phyloP scores from a whole-genome alignment of 2,888 invertebrate genomes.

The Ypsolopha sequella region DNA sequence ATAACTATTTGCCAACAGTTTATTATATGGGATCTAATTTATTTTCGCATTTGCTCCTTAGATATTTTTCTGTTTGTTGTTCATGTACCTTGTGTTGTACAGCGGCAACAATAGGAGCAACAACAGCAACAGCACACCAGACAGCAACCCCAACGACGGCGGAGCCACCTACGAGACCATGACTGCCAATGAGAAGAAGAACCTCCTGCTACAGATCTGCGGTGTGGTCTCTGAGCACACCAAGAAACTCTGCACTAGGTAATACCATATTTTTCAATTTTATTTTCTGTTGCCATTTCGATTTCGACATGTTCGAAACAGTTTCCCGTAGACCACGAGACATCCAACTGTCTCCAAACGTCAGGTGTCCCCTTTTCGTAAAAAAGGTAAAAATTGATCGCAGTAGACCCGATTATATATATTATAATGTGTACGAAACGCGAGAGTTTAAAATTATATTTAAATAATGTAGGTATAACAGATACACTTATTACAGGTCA shows the following conservation, averaged over 20 bases:
- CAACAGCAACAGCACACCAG: constrained; percentile 38
- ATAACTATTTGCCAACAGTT: too few relatives aligned
- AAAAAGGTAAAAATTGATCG: neutral
- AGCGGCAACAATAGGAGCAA: constrained; percentile 53
- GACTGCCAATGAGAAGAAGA: constrained; percentile 73
- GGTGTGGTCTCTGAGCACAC: constrained; percentile 82
- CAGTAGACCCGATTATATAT: neutral
- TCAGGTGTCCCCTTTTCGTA: too few relatives aligned
- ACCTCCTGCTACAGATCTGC: constrained; percentile 75
- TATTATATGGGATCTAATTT: neutral
- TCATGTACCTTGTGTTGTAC: neutral
- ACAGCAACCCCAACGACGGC: constrained; percentile 62
- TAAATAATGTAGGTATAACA: too few relatives aligned
- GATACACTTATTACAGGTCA: too few relatives aligned
- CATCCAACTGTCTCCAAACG: too few relatives aligned
- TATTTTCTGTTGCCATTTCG: too few relatives aligned
- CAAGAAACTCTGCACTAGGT: constrained; percentile 78
- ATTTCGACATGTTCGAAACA: too few relatives aligned
- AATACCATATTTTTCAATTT: too few relatives aligned
- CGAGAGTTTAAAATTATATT: too few relatives aligned
- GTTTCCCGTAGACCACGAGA: too few relatives aligned
- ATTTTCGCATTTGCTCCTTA: neutral
- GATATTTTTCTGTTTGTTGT: too few relatives aligned
- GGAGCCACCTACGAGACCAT: constrained; percentile 73
- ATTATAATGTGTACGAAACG: too few relatives aligned